Evolutionary conservation across 37 sponge, comb jelly and placozoan species (phyloP).

Genomic region (Cliona cf. orientalis): DNA sequence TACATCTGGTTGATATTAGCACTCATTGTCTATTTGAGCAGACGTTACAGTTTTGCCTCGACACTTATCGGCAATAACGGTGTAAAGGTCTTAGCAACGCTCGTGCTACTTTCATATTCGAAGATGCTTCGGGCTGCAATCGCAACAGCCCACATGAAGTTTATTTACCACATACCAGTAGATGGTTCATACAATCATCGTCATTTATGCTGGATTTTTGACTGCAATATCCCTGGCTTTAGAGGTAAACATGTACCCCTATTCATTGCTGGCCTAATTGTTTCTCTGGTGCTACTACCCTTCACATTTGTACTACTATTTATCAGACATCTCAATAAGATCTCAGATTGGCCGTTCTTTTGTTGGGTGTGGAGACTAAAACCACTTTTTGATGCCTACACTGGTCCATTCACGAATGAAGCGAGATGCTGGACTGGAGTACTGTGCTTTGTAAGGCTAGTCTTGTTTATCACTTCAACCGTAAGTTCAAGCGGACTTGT

Average conservation of each 20-base stretch:
- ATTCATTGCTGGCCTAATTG: slow-evolving; percentile 1
- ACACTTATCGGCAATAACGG: too few relatives aligned
- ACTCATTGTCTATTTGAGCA: too few relatives aligned
- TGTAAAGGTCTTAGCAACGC: too few relatives aligned
- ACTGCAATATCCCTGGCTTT: too few relatives aligned
- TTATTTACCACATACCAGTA: too few relatives aligned
- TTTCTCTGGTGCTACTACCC: slow-evolving; percentile 7
- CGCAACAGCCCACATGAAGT: too few relatives aligned
- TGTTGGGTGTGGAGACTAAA: slow-evolving; percentile 21
- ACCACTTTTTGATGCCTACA: slow-evolving; percentile 39
- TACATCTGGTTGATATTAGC: too few relatives aligned
- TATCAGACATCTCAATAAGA: slow-evolving; percentile 3
- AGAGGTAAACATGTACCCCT: slow-evolving; percentile 22
- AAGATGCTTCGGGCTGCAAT: too few relatives aligned
- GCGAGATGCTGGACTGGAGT: background rate
- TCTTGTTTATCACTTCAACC: background rate
- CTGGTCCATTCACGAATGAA: slow-evolving; percentile 5
- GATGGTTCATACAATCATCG: too few relatives aligned
- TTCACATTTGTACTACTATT: slow-evolving; percentile 29
- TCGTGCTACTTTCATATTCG: too few relatives aligned
- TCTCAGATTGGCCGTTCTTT: background rate
- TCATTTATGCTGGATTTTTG: too few relatives aligned
- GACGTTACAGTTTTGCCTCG: too few relatives aligned
- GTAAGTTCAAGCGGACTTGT: background rate
- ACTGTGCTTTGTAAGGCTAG: background rate